Base-by-base conservation (phyloP, 2,888 invertebrate genomes). In the Ethmia dodecea region DNA sequence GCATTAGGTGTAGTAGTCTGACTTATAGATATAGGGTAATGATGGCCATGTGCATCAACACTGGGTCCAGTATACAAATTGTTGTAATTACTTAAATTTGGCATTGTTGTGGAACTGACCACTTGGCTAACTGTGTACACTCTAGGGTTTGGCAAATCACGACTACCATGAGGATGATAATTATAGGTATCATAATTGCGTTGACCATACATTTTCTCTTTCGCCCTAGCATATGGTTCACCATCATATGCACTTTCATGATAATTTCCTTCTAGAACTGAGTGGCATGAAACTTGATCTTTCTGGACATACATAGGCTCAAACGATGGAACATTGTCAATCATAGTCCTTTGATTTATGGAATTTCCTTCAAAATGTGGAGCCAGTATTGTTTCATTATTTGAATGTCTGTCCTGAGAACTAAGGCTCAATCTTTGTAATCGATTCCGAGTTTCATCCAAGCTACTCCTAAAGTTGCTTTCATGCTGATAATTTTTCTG, bases 61-160 rank as follows among this genome's bases (percentile, higher is more conserved):
- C 55, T 56, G 32, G 71, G 43, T 37, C 58, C 59, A 30, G 66
- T 46, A 55, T 79, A 83, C 42, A 71, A 55, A 49, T 70, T 75
- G 51, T 65, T 79, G 45, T 76, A 81, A 43, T 66, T 71, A 53
- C 78, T 80, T 52, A 86, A 64, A 63, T 86, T 86, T 49, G 86
- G 86, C 86, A 86, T 86, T 45, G 84, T 86, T 44, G 74, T 80
- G 35, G 86, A 84, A 54, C 77, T 77, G 28, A 86, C 86, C 36
- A 80, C 78, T 55, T 84, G 84, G 51, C 83, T 83, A 31, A 84
- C 76, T 42, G 84, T 81, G 41, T 78, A 81, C 30, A 84, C 57
- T 59, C 79, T 69, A 35, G 83, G 70, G 49, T 66, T 78, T 38
- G 70, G 59, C 38, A 76, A 42, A 45, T 81, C 75, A 46, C 72